phyloP scores from a whole-genome alignment of 2,113 vertebrate genomes.

The Alces alces region DNA sequence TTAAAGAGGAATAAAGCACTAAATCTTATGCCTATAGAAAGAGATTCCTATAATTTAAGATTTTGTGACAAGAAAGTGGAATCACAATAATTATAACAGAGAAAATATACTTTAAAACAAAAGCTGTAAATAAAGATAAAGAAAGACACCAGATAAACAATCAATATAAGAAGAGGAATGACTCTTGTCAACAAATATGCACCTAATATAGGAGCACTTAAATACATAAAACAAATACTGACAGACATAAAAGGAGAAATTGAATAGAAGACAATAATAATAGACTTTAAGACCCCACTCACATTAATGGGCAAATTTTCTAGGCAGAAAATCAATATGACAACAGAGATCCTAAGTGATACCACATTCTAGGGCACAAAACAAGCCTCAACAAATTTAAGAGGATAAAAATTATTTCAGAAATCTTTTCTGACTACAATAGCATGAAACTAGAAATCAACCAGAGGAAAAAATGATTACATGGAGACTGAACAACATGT shows the following conservation, averaged over 20 bases:
- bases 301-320: neutral
- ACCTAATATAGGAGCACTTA: neutral
- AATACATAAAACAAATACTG: neutral
- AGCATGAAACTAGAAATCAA: neutral
- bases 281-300: neutral
- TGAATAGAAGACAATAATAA: neutral
- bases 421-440: neutral
- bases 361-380: neutral
- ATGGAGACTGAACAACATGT: neutral
- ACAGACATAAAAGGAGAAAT: neutral
- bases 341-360: neutral
- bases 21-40: neutral
- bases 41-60: neutral
- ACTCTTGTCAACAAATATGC: neutral
- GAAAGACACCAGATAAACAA: neutral
- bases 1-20: neutral
- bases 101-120: neutral
- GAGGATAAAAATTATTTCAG: neutral
- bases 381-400: neutral
- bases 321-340: neutral
- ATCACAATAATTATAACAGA: neutral
- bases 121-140: neutral
- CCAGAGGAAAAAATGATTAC: neutral
- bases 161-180: neutral
- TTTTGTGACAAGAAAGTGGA: neutral